A percentile compares a stretch with the other conserved stretches of the same genome.
Evolutionary conservation across 2,797 vertebrate species (phyloP).

Genomic region (Lacerta bilineata): DNA sequence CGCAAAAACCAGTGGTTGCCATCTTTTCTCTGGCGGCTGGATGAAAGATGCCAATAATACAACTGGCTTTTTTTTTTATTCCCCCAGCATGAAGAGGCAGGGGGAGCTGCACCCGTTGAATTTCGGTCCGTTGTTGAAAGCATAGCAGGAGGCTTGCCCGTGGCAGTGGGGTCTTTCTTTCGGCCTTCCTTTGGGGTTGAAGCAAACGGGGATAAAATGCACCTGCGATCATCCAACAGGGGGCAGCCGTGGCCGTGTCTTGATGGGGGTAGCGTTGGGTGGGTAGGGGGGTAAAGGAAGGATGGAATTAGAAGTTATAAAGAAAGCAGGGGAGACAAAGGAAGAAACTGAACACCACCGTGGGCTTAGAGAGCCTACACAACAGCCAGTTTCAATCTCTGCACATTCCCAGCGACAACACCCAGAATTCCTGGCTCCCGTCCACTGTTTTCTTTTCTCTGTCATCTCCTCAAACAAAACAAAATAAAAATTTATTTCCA

Average conservation of each 20-base stretch:
- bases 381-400: neutral
- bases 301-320: neutral
- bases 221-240: constrained; percentile 13
- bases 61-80: neutral
- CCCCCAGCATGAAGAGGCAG: neutral
- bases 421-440: neutral
- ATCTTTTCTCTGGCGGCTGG: neutral
- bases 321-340: neutral
- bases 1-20: neutral
- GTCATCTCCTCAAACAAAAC: neutral
- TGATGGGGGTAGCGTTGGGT: neutral
- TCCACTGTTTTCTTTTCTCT: neutral
- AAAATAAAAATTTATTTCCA: too few relatives aligned
- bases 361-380: neutral
- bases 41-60: neutral
- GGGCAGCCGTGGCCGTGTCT: constrained; percentile 23
- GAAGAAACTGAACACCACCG: neutral
- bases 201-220: neutral
- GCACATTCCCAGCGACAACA: neutral
- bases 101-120: neutral
- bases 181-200: too few relatives aligned
- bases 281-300: neutral
- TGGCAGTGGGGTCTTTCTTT: neutral
- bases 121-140: neutral
- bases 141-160: neutral